Percentiles rank a stretch among this genome's conserved stretches.
Conservation (phyloP, 2,797 vertebrate genomes). For the Chelmon rostratus region DNA sequence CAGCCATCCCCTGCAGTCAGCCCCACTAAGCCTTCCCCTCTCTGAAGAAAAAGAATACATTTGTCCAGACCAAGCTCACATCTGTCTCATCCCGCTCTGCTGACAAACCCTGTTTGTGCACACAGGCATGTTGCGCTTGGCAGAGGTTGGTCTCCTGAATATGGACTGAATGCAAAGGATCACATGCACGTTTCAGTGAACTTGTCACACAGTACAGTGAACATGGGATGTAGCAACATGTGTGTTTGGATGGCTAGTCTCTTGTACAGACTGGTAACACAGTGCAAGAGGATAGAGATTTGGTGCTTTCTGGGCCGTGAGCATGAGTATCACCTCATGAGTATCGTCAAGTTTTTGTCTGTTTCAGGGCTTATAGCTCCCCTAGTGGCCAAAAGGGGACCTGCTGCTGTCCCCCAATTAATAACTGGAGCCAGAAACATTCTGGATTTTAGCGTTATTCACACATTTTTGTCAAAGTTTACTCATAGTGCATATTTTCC, state of each 20-base stretch:
- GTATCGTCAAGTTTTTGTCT: conserved; percentile 10
- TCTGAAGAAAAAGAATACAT: conserved; percentile 72
- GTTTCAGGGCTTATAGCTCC: conserved; percentile 46
- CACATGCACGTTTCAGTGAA: conserved; percentile 58
- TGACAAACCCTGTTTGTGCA: conserved; percentile 71
- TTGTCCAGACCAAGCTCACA: conserved; percentile 70
- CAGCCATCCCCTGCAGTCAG: conserved; percentile 77
- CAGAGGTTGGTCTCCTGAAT: conserved; percentile 59
- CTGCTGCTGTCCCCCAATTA: not conserved
- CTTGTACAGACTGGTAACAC: conserved; percentile 27
- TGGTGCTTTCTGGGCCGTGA: conserved; percentile 19
- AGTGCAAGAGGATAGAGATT: not conserved
- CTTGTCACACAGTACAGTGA: conserved; percentile 57
- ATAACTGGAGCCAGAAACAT: not conserved
- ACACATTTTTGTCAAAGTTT: not conserved
- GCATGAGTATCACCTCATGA: conserved; percentile 23
- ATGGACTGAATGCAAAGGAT: conserved; percentile 59
- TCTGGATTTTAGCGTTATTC: not conserved
- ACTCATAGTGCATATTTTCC: not conserved
- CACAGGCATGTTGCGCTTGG: conserved; percentile 60
- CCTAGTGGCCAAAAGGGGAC: conserved; percentile 35
- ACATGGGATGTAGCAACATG: conserved; percentile 47
- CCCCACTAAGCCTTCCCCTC: conserved; percentile 53
- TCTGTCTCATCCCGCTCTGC: conserved; percentile 70
- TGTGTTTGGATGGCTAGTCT: conserved; percentile 35